These are phyloP conservation scores for Pelmatolapia mariae DNA, from an alignment of 2,113 vertebrate species.

Conservation along the genomic window DNA sequence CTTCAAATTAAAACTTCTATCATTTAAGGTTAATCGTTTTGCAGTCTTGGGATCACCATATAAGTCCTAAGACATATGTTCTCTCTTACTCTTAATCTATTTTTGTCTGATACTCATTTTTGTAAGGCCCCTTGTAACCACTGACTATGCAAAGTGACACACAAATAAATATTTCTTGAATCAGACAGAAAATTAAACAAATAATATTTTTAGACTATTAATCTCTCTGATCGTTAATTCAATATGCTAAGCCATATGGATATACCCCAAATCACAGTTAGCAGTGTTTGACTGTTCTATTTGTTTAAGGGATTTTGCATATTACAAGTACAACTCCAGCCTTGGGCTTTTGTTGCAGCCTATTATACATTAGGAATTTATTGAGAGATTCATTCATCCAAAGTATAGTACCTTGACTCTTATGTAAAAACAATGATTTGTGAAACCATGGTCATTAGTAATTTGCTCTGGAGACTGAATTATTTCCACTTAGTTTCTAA, in stretches of 20 bases:
- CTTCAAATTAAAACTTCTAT: not conserved
- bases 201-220: not conserved
- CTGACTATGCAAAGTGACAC: not conserved
- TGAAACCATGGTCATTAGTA: not conserved
- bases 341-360: not conserved
- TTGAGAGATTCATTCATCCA: not conserved
- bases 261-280: not conserved
- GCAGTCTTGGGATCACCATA: accelerated
- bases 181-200: not conserved
- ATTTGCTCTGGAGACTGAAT: not conserved
- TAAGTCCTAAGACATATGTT: not conserved
- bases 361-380: not conserved
- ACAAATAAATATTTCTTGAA: not conserved
- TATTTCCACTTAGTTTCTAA: not conserved
- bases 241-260: not conserved
- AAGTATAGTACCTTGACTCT: not conserved
- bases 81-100: not conserved
- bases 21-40: not conserved
- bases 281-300: not conserved
- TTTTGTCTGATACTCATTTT: not conserved
- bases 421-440: not conserved
- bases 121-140: not conserved
- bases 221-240: not conserved
- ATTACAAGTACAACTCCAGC: not conserved
- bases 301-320: not conserved